These are phyloP conservation scores for Labroides dimidiatus DNA, from an alignment of 2,797 vertebrate species.

Conservation along the genomic window DNA sequence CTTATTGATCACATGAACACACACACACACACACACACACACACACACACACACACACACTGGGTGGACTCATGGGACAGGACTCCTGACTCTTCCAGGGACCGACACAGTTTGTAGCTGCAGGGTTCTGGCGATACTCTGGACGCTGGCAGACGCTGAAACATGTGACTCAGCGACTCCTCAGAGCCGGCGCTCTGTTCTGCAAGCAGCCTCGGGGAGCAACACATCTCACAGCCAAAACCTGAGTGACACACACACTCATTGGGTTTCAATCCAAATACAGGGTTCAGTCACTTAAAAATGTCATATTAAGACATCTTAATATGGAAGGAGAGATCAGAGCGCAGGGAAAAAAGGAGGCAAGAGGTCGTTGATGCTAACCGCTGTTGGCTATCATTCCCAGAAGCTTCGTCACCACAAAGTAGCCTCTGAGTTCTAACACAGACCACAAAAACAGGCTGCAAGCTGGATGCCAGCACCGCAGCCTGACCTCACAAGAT, in stretches of 20 bases:
- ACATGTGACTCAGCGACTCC: constrained; percentile 58
- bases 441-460: too few species aligned
- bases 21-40: constrained; percentile 9
- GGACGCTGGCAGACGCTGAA: constrained; percentile 29
- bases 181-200: constrained; percentile 32
- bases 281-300: neutral
- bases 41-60: neutral
- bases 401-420: too few species aligned
- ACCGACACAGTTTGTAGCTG: constrained; percentile 20
- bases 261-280: neutral
- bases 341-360: too few species aligned
- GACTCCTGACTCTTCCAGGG: constrained; percentile 50
- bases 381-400: too few species aligned
- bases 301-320: too few species aligned
- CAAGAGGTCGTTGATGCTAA: too few species aligned
- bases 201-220: constrained; percentile 39
- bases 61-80: constrained; percentile 21
- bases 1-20: neutral
- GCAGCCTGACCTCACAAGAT: too few species aligned
- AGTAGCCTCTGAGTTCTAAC: too few species aligned
- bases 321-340: too few species aligned
- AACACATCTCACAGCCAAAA: constrained; percentile 20
- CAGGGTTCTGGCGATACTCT: constrained; percentile 41
- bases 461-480: too few species aligned
- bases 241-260: constrained; percentile 15